A percentile compares a stretch with the other conserved stretches of the same genome.
Conservation (phyloP, 1,140 invertebrate species). For the Heliothis virescens region DNA sequence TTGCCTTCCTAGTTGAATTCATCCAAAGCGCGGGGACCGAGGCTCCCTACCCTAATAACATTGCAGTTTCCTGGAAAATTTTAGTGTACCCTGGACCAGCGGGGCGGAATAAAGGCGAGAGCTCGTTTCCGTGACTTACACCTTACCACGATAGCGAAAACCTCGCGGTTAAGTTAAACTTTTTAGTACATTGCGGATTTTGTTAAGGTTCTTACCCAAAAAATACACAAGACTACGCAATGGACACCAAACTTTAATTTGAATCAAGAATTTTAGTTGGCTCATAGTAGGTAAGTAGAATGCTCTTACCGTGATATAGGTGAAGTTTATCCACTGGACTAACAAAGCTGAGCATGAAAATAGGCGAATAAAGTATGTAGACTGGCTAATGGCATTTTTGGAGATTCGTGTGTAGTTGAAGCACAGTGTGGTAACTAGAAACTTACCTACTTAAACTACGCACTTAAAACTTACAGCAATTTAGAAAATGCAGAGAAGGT, state of each 20-base stretch:
- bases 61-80: constrained; percentile 75
- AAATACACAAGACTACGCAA: background rate
- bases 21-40: constrained; percentile 57
- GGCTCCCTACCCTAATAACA: constrained; percentile 72
- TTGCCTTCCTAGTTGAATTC: constrained; percentile 83
- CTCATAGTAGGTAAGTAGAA: constrained; percentile 33
- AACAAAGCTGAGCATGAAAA: constrained; percentile 57
- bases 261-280: background rate
- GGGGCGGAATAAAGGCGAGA: constrained; percentile 57
- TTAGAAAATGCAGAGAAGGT: too few relatives aligned
- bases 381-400: constrained; percentile 30
- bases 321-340: constrained; percentile 49
- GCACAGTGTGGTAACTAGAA: background rate
- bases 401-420: background rate
- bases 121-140: constrained; percentile 53
- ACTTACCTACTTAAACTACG: background rate
- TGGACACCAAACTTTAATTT: background rate
- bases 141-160: background rate
- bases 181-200: constrained; percentile 31
- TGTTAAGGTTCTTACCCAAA: background rate
- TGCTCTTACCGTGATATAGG: constrained; percentile 38
- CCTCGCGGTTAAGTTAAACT: background rate
- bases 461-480: background rate
- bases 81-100: constrained; percentile 67
- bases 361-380: constrained; percentile 33